Percentiles rank a stretch among this genome's conserved stretches.
phyloP scores from a whole-genome alignment of 2,113 vertebrate species.

The Burhinus oedicnemus region DNA sequence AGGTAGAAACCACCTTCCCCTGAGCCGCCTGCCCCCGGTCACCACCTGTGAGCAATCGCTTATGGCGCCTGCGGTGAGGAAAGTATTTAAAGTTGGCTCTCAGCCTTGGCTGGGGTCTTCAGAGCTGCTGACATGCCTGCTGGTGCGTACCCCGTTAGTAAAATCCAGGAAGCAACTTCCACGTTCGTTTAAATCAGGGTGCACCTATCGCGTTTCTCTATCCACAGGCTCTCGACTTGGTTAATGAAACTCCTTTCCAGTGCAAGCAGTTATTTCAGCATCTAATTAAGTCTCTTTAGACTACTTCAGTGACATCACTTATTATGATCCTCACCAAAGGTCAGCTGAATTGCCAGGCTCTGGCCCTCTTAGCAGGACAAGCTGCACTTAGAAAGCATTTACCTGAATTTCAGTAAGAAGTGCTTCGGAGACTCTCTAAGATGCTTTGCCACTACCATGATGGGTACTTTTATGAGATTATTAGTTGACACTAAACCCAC shows the following conservation, averaged over 20 bases:
- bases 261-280: neutral
- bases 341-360: neutral
- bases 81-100: neutral
- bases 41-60: neutral
- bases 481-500: neutral
- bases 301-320: neutral
- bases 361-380: neutral
- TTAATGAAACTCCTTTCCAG: neutral
- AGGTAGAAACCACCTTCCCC: neutral
- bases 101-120: neutral
- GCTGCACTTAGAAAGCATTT: neutral
- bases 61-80: neutral
- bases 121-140: neutral
- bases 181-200: neutral
- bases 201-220: neutral
- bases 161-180: neutral
- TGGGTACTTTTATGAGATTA: neutral
- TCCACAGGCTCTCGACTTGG: neutral
- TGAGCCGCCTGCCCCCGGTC: neutral
- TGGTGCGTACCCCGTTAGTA: neutral
- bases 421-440: neutral
- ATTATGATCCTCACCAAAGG: neutral
- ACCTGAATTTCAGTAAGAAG: neutral
- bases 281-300: neutral
- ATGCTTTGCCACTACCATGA: neutral